Conservation (phyloP, 2,113 vertebrate genomes). For the Fregetta grallaria region DNA sequence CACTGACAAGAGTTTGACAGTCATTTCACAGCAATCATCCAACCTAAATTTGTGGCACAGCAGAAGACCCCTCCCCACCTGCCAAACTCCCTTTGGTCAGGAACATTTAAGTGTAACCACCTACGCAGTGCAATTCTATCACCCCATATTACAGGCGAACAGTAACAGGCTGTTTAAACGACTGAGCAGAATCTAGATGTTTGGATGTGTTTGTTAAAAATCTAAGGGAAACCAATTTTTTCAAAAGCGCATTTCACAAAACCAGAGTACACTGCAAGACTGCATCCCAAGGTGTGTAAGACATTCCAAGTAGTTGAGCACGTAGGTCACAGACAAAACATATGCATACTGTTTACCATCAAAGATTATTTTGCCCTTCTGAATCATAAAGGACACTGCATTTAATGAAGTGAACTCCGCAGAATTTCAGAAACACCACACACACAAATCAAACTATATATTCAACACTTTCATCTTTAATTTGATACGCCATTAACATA, state of each 20-base stretch:
- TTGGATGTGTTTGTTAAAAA: not conserved
- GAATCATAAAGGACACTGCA: not conserved
- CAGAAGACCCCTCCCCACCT: not conserved
- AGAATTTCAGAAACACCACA: not conserved
- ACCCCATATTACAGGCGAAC: not conserved
- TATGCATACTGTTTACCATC: not conserved
- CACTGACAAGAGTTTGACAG: not conserved
- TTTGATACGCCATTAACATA: not conserved
- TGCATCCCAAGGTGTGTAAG: not conserved
- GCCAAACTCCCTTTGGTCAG: not conserved
- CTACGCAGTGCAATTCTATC: not conserved
- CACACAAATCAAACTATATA: not conserved
- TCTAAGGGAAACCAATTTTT: not conserved
- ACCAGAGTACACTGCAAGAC: not conserved
- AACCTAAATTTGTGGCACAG: not conserved
- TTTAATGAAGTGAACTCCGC: not conserved
- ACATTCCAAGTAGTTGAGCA: not conserved
- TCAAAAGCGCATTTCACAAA: not conserved
- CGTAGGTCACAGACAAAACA: not conserved
- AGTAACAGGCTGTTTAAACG: not conserved
- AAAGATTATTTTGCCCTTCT: not conserved
- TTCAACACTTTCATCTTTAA: not conserved
- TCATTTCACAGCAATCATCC: not conserved
- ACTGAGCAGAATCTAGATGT: not conserved
- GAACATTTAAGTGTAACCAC: not conserved